Conservation (phyloP, 2,797 vertebrate species). For the Linurgus olivaceus region DNA sequence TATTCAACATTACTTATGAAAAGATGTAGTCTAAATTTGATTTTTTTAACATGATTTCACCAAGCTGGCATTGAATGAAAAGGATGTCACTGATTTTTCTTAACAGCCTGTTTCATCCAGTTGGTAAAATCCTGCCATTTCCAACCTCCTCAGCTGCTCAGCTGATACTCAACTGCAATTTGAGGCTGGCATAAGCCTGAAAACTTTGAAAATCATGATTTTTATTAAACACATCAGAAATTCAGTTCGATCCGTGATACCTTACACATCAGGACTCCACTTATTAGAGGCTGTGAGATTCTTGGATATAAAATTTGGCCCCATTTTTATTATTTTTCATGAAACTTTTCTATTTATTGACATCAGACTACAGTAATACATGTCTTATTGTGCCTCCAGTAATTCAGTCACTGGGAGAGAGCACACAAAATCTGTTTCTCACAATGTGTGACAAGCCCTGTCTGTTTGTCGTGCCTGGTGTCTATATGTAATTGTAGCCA, state of each 20-base stretch:
- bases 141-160: neutral
- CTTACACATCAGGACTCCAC: neutral
- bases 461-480: neutral
- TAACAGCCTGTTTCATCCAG: neutral
- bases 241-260: rapidly evolving
- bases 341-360: neutral
- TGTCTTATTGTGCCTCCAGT: neutral
- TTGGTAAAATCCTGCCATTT: neutral
- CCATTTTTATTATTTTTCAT: neutral
- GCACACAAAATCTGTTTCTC: constrained; percentile 8
- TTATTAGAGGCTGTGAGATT: neutral
- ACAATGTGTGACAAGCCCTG: neutral
- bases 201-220: neutral
- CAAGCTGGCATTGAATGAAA: neutral
- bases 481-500: neutral
- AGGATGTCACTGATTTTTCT: neutral
- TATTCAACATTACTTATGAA: neutral
- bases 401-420: neutral
- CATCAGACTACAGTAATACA: neutral
- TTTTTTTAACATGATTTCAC: neutral
- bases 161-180: neutral
- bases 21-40: neutral
- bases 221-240: neutral
- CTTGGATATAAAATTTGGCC: neutral
- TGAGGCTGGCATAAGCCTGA: neutral